phyloP scores from a whole-genome alignment of 1,140 invertebrate species.

The Hydropsyche tenuis region DNA sequence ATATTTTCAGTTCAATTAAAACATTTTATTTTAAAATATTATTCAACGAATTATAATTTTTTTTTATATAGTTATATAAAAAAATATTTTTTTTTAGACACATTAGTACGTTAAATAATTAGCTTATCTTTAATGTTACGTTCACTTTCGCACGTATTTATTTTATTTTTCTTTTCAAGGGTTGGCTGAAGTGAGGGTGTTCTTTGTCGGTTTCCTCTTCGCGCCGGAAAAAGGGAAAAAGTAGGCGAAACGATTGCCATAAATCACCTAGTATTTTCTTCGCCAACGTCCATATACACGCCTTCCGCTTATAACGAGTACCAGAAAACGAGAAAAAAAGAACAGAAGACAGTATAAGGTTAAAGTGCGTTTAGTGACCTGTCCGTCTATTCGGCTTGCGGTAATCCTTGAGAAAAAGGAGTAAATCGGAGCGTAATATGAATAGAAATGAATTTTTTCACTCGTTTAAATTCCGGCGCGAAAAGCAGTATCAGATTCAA shows the following conservation, averaged over 20 bases:
- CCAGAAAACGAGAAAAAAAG: too few relatives aligned
- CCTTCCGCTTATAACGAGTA: not conserved
- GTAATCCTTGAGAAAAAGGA: not conserved
- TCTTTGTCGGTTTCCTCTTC: slow-evolving; percentile 17
- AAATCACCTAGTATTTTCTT: slow-evolving; percentile 26
- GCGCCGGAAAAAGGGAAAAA: slow-evolving; percentile 12
- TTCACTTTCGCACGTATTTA: not conserved
- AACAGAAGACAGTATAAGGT: not conserved
- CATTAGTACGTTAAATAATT: too few relatives aligned
- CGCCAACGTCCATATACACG: slow-evolving; percentile 11
- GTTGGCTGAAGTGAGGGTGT: not conserved
- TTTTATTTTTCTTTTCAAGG: not conserved
- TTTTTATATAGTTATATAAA: too few relatives aligned
- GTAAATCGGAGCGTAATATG: not conserved
- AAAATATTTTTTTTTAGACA: too few relatives aligned
- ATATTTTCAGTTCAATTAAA: too few relatives aligned
- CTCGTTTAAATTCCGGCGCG: not conserved
- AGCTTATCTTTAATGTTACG: not conserved
- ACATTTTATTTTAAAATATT: too few relatives aligned
- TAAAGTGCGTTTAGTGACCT: slow-evolving; percentile 22
- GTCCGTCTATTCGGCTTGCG: not conserved
- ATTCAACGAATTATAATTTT: too few relatives aligned
- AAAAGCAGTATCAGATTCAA: not conserved
- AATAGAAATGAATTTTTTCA: not conserved
- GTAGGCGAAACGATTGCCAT: slow-evolving; percentile 23